Conservation (phyloP, 2,797 vertebrate species). For the Ficedula albicollis region DNA sequence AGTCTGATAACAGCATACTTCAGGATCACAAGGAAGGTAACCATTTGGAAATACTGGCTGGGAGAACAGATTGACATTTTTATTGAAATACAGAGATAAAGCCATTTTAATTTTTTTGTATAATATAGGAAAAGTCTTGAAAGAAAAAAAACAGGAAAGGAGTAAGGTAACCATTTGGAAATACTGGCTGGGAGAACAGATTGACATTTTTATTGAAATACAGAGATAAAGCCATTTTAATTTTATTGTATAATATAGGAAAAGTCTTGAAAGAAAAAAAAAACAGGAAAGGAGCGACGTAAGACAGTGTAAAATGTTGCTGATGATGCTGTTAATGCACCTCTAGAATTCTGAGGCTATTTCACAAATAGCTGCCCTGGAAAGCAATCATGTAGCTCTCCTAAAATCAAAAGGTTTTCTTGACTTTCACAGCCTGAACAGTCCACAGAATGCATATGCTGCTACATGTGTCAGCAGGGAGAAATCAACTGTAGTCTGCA, state of each 20-base stretch:
- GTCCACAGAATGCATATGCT: neutral
- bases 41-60: neutral
- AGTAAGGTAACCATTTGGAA: too few species aligned
- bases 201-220: too few species aligned
- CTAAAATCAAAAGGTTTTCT: neutral
- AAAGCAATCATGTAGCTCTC: neutral
- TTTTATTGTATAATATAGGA: neutral
- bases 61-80: neutral
- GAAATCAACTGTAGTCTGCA: neutral
- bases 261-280: neutral
- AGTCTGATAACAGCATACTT: conserved; percentile 74
- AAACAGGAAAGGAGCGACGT: neutral
- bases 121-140: neutral
- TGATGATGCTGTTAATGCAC: neutral
- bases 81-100: neutral
- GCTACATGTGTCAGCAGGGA: neutral
- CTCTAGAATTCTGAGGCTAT: neutral
- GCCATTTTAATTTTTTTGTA: neutral
- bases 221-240: neutral
- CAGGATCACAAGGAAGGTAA: conserved; percentile 82
- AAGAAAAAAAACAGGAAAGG: neutral
- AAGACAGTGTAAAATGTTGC: neutral
- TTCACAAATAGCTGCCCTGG: neutral
- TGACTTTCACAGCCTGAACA: neutral
- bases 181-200: too few species aligned